Percentiles rank a stretch among this genome's conserved stretches.
Conservation (phyloP, 2,888 invertebrate species). For the Napeogenes sylphis region DNA sequence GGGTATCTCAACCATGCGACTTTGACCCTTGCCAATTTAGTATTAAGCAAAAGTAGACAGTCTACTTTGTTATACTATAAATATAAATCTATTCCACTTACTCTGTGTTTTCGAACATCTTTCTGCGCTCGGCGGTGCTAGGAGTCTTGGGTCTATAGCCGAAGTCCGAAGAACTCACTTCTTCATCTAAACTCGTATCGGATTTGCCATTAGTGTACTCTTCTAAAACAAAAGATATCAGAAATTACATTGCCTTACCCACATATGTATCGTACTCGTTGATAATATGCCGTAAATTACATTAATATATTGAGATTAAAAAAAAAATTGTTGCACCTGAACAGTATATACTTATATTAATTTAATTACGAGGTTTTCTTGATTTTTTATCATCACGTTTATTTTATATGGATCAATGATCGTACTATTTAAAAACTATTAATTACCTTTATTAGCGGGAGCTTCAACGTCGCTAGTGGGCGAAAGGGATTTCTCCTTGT, state of each 20-base stretch:
- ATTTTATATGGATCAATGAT: too few species aligned
- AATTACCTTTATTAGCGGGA: slow-evolving; percentile 58
- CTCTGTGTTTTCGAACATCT: slow-evolving; percentile 80
- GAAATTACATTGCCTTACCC: not conserved
- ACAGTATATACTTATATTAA: too few species aligned
- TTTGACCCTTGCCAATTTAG: not conserved
- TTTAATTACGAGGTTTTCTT: not conserved
- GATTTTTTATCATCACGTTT: too few species aligned
- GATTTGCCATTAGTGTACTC: slow-evolving; percentile 79
- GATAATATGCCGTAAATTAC: too few species aligned
- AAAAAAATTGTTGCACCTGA: too few species aligned
- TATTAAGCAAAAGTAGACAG: too few species aligned
- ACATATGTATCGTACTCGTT: too few species aligned
- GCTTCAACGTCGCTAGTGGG: slow-evolving; percentile 74
- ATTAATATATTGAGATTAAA: too few species aligned
- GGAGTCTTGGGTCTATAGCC: slow-evolving; percentile 85
- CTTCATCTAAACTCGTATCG: slow-evolving; percentile 80
- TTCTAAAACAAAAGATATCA: slow-evolving; percentile 42
- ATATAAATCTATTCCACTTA: slow-evolving; percentile 40
- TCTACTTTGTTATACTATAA: not conserved
- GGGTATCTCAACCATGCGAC: not conserved
- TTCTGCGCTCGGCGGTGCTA: slow-evolving; percentile 88
- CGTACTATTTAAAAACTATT: not conserved
- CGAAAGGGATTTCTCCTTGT: slow-evolving; percentile 67
- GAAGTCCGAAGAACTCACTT: slow-evolving; percentile 79